Evolutionary conservation across 2,888 invertebrate species (phyloP).

Genomic region (Cerastoderma edule): DNA sequence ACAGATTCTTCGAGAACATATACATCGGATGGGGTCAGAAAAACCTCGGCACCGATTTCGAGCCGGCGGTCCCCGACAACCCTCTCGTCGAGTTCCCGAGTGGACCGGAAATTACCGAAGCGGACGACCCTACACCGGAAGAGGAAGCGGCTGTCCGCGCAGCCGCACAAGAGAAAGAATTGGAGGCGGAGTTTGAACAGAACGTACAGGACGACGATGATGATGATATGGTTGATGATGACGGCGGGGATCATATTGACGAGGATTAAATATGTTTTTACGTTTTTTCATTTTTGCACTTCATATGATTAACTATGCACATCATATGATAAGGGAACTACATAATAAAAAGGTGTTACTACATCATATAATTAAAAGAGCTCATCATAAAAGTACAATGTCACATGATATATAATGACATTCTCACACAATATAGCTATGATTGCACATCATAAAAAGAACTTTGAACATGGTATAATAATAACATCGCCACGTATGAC

Average conservation of each 20-base stretch:
- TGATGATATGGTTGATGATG: slow-evolving; percentile 48
- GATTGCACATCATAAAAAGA: no score
- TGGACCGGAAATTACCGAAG: slow-evolving; percentile 73
- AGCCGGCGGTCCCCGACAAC: slow-evolving; percentile 63
- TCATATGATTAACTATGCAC: background rate
- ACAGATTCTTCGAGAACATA: slow-evolving; percentile 70
- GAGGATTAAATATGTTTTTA: slow-evolving; percentile 19
- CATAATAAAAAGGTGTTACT: no score
- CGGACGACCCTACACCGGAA: slow-evolving; percentile 74
- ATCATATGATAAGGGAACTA: no score
- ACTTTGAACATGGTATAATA: no score
- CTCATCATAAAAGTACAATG: no score
- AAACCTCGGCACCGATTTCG: slow-evolving; percentile 61
- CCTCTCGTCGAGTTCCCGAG: slow-evolving; percentile 70
- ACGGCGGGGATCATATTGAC: slow-evolving; percentile 42
- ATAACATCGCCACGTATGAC: no score
- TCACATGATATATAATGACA: no score
- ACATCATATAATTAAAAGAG: no score
- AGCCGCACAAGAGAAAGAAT: slow-evolving; percentile 65
- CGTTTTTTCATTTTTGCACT: background rate
- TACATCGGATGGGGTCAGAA: slow-evolving; percentile 74
- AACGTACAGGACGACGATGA: slow-evolving; percentile 63
- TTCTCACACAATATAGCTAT: no score
- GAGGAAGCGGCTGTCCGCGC: slow-evolving; percentile 72
- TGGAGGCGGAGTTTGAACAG: slow-evolving; percentile 61